Percentiles rank a stretch among this genome's conserved stretches.
phyloP scores from a whole-genome alignment of 2,797 vertebrate genomes.

The Chloroceryle amazona region DNA sequence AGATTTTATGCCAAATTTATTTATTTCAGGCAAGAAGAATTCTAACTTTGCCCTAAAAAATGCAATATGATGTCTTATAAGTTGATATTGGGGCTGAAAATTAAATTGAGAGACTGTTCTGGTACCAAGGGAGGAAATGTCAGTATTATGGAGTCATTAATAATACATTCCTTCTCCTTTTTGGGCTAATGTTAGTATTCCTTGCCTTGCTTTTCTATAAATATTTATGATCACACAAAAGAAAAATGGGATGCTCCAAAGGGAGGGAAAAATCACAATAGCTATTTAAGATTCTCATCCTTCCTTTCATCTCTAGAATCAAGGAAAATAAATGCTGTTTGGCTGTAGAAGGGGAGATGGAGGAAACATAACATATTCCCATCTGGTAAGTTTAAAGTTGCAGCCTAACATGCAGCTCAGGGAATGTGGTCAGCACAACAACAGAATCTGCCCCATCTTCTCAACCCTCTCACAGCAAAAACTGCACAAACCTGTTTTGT shows the following conservation, averaged over 20 bases:
- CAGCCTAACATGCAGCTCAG: background rate
- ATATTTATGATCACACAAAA: constrained; percentile 58
- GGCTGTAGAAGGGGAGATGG: background rate
- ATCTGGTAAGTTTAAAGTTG: background rate
- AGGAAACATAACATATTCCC: background rate
- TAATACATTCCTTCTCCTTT: constrained; percentile 34
- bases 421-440: background rate
- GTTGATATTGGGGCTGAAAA: background rate
- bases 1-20: background rate
- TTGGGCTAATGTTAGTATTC: constrained; percentile 38
- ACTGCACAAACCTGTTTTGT: constrained; percentile 91
- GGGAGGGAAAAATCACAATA: constrained; percentile 23
- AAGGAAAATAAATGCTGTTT: background rate
- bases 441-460: background rate
- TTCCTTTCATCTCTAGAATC: background rate
- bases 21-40: background rate
- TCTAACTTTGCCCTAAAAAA: background rate
- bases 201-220: constrained; percentile 32
- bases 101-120: background rate
- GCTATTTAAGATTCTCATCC: constrained; percentile 7
- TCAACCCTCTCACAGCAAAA: background rate
- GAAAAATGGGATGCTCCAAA: constrained; percentile 29
- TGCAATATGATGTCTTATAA: background rate
- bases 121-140: background rate
- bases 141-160: background rate